phyloP scores from a whole-genome alignment of 2,113 vertebrate species.

The Passer domesticus region DNA sequence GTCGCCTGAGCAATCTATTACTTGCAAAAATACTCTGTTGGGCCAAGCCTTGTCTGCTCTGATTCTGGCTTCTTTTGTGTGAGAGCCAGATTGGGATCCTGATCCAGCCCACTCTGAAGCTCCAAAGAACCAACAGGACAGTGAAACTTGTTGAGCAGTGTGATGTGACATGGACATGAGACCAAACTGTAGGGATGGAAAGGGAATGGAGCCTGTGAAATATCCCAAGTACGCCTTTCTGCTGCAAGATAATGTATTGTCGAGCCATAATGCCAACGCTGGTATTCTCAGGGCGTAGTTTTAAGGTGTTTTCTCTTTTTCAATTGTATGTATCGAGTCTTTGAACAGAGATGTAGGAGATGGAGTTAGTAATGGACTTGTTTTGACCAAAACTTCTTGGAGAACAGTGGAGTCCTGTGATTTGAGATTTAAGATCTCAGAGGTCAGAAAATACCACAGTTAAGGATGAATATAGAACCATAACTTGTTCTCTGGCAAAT shows the following conservation, averaged over 20 bases:
- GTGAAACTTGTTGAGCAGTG: background rate
- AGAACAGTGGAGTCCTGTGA: background rate
- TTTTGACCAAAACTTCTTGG: background rate
- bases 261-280: accelerated
- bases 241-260: background rate
- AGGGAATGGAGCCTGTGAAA: background rate
- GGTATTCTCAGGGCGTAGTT: background rate
- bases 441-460: conserved; percentile 15
- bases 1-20: background rate
- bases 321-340: background rate
- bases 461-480: background rate
- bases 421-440: background rate
- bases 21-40: background rate
- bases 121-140: background rate
- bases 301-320: background rate
- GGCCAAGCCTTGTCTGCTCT: background rate
- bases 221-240: background rate
- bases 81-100: background rate
- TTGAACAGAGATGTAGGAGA: background rate
- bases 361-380: background rate
- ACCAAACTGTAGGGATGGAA: background rate
- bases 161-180: accelerated
- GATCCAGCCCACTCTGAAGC: background rate
- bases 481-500: background rate
- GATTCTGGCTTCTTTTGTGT: background rate